A percentile compares a stretch with the other conserved stretches of the same genome.
Conservation (phyloP, 2,888 invertebrate species). For the Patella caerulea region DNA sequence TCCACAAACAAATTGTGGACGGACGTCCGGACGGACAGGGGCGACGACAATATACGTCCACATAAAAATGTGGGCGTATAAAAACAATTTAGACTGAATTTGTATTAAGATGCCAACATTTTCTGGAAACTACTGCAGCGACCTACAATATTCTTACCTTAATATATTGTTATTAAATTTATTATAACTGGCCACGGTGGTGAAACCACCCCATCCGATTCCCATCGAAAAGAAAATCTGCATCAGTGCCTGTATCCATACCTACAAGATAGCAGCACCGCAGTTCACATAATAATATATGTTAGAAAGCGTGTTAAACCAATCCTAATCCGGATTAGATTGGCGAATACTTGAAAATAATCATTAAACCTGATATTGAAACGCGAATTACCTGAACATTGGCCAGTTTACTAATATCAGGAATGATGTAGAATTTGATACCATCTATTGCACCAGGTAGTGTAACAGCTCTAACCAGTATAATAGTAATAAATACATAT, state of each 20-base stretch:
- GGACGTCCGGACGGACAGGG: too few species aligned
- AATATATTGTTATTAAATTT: conserved; percentile 2
- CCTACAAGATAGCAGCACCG: not conserved
- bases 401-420: conserved; percentile 48
- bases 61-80: too few species aligned
- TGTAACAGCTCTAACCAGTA: conserved; percentile 53
- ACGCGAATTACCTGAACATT: conserved; percentile 40
- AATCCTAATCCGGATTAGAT: too few species aligned
- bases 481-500: conserved; percentile 54
- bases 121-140: too few species aligned
- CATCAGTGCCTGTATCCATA: not conserved
- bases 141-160: not conserved
- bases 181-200: not conserved
- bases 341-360: too few species aligned
- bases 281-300: too few species aligned
- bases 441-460: conserved; percentile 54
- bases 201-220: not conserved
- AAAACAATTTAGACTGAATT: too few species aligned
- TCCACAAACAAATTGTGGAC: too few species aligned
- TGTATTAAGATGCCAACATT: too few species aligned
- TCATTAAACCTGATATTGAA: too few species aligned
- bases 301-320: too few species aligned
- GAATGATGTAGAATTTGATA: conserved; percentile 55
- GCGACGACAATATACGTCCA: too few species aligned
- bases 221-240: not conserved